Percentiles rank a stretch among this genome's conserved stretches.
phyloP scores from a whole-genome alignment of 2,888 invertebrate genomes.

The Calameuta idolon region DNA sequence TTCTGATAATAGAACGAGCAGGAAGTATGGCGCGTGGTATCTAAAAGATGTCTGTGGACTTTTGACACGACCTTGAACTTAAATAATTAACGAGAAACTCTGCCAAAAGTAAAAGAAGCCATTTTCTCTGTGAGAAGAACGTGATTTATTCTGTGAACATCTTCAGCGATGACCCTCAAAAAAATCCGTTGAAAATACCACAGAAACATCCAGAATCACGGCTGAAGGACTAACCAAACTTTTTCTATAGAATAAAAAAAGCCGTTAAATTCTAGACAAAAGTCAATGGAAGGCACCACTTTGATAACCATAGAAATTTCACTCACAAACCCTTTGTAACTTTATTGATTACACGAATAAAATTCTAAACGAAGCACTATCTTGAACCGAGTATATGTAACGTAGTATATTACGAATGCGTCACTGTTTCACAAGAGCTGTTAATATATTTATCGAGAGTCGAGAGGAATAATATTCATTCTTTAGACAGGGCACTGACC shows the following conservation, averaged over 20 bases:
- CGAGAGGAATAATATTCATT: neutral
- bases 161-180: neutral
- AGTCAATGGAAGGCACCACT: neutral
- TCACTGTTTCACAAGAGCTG: neutral
- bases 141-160: neutral
- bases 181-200: neutral
- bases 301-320: neutral
- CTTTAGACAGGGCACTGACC: constrained; percentile 43
- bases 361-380: neutral
- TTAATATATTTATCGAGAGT: neutral
- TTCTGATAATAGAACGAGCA: neutral
- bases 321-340: neutral
- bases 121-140: neutral
- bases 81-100: neutral
- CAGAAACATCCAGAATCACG: neutral
- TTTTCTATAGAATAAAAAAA: neutral
- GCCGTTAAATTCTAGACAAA: neutral
- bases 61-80: neutral
- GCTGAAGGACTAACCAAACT: neutral
- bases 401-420: neutral
- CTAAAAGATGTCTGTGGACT: neutral
- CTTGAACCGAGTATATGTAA: neutral
- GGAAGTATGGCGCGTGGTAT: neutral
- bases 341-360: neutral
- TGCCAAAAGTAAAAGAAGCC: neutral